These are phyloP conservation scores for Aplysia californica DNA, from an alignment of 1,140 invertebrate genomes.

Conservation along the genomic window DNA sequence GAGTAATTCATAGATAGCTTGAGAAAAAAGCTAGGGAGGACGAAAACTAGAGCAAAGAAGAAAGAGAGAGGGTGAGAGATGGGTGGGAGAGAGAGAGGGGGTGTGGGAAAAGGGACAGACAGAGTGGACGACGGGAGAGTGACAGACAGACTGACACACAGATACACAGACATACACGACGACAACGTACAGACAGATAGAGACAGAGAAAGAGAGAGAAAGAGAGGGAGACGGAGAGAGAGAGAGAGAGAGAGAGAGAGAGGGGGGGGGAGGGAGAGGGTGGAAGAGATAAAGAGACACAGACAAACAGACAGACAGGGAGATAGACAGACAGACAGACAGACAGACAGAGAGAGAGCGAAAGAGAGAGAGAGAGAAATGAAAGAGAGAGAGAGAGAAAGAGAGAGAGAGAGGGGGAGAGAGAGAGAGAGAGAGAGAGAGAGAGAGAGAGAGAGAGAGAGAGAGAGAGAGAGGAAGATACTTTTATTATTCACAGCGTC, in stretches of 20 bases:
- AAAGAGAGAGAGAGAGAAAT: not conserved
- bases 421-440: too few relatives aligned
- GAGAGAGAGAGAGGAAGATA: too few relatives aligned
- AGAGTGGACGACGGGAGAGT: not conserved
- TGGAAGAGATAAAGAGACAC: not conserved
- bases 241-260: not conserved
- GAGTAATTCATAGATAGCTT: not conserved
- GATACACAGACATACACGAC: not conserved
- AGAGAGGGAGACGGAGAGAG: not conserved
- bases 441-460: too few relatives aligned
- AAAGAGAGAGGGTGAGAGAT: not conserved
- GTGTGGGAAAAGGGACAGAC: not conserved
- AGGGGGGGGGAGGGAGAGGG: not conserved
- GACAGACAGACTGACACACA: not conserved
- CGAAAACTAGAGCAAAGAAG: not conserved
- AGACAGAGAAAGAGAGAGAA: not conserved
- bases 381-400: too few relatives aligned
- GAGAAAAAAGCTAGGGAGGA: not conserved
- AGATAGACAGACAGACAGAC: not conserved
- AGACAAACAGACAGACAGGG: not conserved
- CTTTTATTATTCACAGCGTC: too few relatives aligned
- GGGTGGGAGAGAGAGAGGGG: not conserved
- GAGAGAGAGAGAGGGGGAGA: too few relatives aligned
- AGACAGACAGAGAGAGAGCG: not conserved
- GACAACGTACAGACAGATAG: not conserved